phyloP scores from a whole-genome alignment of 2,888 invertebrate species.

The Melinaea marsaeus region DNA sequence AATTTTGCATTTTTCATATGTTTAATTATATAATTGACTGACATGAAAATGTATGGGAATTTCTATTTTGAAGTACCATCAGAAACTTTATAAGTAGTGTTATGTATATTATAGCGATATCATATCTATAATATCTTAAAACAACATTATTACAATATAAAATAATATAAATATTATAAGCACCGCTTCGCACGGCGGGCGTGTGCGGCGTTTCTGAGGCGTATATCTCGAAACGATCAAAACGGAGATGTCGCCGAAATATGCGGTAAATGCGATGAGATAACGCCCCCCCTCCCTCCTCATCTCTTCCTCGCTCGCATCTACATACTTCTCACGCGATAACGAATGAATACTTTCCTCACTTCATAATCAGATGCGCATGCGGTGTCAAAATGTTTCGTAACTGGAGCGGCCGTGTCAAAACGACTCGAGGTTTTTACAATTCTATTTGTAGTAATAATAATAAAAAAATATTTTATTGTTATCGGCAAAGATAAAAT shows the following conservation, averaged over 20 bases:
- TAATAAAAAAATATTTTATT: too few relatives aligned
- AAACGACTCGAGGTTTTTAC: neutral
- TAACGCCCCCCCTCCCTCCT: slow-evolving; percentile 8
- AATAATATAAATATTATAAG: neutral
- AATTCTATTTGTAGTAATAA: too few relatives aligned
- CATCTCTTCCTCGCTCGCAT: slow-evolving; percentile 16
- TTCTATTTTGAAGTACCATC: too few relatives aligned
- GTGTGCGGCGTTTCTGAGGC: slow-evolving; percentile 12
- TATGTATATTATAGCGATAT: too few relatives aligned
- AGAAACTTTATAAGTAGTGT: too few relatives aligned
- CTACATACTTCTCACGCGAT: slow-evolving; percentile 30
- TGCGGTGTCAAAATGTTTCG: slow-evolving; percentile 12
- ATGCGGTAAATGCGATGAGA: slow-evolving; percentile 9
- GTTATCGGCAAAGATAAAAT: too few relatives aligned
- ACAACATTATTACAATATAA: neutral
- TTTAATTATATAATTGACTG: too few relatives aligned
- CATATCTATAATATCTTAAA: too few relatives aligned
- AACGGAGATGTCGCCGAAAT: slow-evolving; percentile 25
- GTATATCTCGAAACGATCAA: slow-evolving; percentile 25
- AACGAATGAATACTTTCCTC: slow-evolving; percentile 15
- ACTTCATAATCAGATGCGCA: slow-evolving; percentile 27
- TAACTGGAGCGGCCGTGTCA: slow-evolving; percentile 7
- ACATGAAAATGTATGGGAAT: too few relatives aligned
- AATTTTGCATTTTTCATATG: too few relatives aligned
- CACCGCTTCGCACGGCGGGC: slow-evolving; percentile 12